phyloP scores from a whole-genome alignment of 2,797 vertebrate genomes.

The Ataeniobius toweri region DNA sequence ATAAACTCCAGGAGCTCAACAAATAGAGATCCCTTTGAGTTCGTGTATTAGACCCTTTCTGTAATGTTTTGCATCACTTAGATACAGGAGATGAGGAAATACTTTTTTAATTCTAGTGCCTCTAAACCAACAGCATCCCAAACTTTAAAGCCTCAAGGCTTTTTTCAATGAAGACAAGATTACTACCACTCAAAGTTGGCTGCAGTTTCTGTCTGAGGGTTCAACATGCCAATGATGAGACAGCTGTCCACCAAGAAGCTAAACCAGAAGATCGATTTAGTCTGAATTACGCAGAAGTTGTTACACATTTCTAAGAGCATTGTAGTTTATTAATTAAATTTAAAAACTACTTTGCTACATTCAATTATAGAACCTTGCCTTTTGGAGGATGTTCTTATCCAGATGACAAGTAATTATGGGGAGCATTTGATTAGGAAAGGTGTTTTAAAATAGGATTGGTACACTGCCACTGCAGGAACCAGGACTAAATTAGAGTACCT shows the following conservation, averaged over 20 bases:
- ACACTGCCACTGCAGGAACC: no score
- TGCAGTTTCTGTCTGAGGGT: neutral
- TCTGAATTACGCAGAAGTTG: no score
- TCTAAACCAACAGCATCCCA: neutral
- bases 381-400: no score
- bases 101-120: neutral
- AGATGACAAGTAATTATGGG: no score
- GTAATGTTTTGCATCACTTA: constrained; percentile 3
- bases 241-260: no score
- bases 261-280: no score
- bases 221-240: no score
- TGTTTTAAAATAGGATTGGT: no score
- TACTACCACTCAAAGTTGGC: neutral
- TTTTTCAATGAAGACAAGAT: neutral
- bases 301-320: no score
- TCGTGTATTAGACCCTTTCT: neutral
- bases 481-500: no score
- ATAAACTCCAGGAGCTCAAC: constrained; percentile 51
- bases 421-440: no score
- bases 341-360: neutral
- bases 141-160: neutral
- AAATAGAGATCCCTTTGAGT: neutral
- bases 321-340: no score
- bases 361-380: neutral
- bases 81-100: neutral